Evolutionary conservation across 2,888 invertebrate species (phyloP).

Genomic region (Malthinus flaveolus): DNA sequence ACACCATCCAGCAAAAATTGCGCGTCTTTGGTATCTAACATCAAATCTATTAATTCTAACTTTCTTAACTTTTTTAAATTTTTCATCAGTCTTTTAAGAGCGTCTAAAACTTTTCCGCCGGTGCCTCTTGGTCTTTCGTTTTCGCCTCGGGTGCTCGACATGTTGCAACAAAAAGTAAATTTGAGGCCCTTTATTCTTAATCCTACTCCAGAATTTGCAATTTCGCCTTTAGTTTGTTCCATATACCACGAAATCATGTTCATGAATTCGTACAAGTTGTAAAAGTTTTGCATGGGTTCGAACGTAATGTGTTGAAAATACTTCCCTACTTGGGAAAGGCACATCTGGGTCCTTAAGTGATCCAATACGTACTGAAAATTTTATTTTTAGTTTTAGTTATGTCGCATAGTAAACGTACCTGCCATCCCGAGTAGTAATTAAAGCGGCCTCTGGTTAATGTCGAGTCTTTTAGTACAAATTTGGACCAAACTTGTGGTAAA

Average conservation of each 20-base stretch:
- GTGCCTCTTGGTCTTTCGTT: slow-evolving; percentile 71
- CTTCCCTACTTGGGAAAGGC: slow-evolving; percentile 68
- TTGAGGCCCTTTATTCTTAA: slow-evolving; percentile 62
- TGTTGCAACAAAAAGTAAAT: slow-evolving; percentile 77
- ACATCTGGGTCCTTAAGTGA: slow-evolving; percentile 72
- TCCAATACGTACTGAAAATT: slow-evolving; percentile 68
- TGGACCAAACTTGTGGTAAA: slow-evolving; percentile 74
- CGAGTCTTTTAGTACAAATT: slow-evolving; percentile 70
- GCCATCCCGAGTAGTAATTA: slow-evolving; percentile 83
- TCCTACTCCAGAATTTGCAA: slow-evolving; percentile 57
- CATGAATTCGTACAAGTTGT: slow-evolving; percentile 83
- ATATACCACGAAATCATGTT: slow-evolving; percentile 77
- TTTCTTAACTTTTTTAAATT: slow-evolving; percentile 66
- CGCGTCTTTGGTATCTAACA: slow-evolving; percentile 73
- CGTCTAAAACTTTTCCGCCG: slow-evolving; percentile 69
- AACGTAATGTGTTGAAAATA: slow-evolving; percentile 69
- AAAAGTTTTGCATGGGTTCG: slow-evolving; percentile 75
- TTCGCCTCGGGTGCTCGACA: slow-evolving; percentile 63
- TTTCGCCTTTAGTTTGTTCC: slow-evolving; percentile 56
- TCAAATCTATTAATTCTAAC: slow-evolving; percentile 72
- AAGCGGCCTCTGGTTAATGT: slow-evolving; percentile 75
- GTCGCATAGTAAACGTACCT: slow-evolving; percentile 50
- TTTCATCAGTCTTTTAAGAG: slow-evolving; percentile 68
- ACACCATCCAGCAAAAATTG: slow-evolving; percentile 73
- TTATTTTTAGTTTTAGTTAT: neutral